Evolutionary conservation across 1,140 invertebrate genomes (phyloP).

Genomic region (Cotesia typhae): DNA sequence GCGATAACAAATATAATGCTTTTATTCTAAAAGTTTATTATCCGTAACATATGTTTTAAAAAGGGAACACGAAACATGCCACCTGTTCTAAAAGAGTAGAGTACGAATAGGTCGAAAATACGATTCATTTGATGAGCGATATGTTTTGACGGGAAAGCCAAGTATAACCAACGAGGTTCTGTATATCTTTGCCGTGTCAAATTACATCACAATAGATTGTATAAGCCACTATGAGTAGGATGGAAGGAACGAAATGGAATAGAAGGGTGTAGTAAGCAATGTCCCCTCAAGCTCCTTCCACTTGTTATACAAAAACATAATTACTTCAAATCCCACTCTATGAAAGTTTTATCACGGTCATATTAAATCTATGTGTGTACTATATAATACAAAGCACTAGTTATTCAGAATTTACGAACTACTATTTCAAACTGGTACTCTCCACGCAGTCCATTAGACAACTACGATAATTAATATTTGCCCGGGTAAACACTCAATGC

Average conservation of each 20-base stretch:
- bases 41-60: slow-evolving; percentile 12
- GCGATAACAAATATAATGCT: too few relatives aligned
- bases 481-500: slow-evolving; percentile 18
- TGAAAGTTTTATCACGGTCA: slow-evolving; percentile 54
- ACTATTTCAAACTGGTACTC: slow-evolving; percentile 17
- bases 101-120: neutral
- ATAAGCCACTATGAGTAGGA: neutral
- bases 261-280: slow-evolving; percentile 5
- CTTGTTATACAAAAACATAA: slow-evolving; percentile 54
- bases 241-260: too few relatives aligned
- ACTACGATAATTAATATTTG: slow-evolving; percentile 49
- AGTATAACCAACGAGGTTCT: neutral
- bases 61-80: neutral
- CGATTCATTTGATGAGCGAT: slow-evolving; percentile 17
- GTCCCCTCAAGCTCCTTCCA: slow-evolving; percentile 6
- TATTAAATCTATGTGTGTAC: slow-evolving; percentile 17
- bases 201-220: slow-evolving; percentile 54
- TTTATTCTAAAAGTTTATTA: neutral
- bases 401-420: too few relatives aligned
- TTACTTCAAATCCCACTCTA: slow-evolving; percentile 59
- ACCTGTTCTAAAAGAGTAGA: slow-evolving; percentile 6
- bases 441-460: slow-evolving; percentile 41
- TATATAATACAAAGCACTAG: too few relatives aligned
- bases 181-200: slow-evolving; percentile 43
- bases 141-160: slow-evolving; percentile 9